Evolutionary conservation across 2,888 invertebrate genomes (phyloP), one percentile per base, ranked within the genome.

Genomic region (Ophraella communa): DNA sequence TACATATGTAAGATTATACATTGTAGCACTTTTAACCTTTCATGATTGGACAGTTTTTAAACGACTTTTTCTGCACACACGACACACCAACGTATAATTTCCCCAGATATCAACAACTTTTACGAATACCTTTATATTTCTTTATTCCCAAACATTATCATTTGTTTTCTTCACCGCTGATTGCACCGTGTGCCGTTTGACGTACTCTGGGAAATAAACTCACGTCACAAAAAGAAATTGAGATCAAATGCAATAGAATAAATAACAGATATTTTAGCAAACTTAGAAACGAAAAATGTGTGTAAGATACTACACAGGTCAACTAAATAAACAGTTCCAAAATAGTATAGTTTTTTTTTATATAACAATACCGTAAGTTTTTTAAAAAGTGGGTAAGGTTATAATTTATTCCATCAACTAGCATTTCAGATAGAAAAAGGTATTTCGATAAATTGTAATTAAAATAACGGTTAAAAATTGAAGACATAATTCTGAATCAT

Each of bases 171-270:
- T 54, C 23, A 39, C 17, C 17, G 54, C 10, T 54, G 54, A 54
- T 54, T 54, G 39, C 39, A 1, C 42, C 54, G n/a, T 23, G 54
- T 24, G 39, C 23, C 10, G 35, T 7, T 23, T 54, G 54, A 54
- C 42, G 54, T 23, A 54, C 54, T 42, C 54, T 39, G 54, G 54
- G 54, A 54, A 54, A 54, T 54, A 54, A 54, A 54, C 23, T 39
- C 14, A 14, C 23, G 54, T 54, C 54, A 54, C 47, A 57, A 47
- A 18, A 51, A 14, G 14, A 51, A 51, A 51, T 51, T 51, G 49
- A 51, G 49, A 14, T 51, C 49, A 51, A 27, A 27, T 51, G 27
- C 49, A 27, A 51, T 21, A 21, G 14, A 20, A 47, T 47, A 47
- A 23, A n/a, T n/a, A n/a, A 39, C 39, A n/a, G n/a, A 39, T 30